Evolutionary conservation across 2,113 vertebrate genomes (phyloP).

Genomic region (Nothoprocta pentlandii): DNA sequence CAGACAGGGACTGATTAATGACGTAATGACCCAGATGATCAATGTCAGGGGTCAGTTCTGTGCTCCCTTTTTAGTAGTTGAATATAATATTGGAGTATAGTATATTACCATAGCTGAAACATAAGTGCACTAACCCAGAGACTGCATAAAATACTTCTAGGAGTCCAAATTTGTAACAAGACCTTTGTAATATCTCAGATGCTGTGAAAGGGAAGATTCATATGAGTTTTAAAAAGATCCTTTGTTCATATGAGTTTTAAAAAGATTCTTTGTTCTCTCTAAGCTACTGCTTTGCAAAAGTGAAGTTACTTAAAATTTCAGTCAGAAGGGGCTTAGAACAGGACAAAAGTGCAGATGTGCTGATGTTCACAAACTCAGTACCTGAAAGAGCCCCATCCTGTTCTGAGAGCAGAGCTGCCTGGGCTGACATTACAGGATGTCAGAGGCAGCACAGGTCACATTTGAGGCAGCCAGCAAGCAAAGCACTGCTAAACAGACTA

Average conservation of each 20-base stretch:
- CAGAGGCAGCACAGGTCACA: not conserved
- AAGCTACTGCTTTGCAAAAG: not conserved
- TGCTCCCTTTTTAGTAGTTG: not conserved
- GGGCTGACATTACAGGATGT: not conserved
- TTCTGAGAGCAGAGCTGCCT: not conserved
- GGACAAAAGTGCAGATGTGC: not conserved
- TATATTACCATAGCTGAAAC: not conserved
- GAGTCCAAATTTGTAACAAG: not conserved
- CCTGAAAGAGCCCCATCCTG: not conserved
- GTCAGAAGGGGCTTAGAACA: not conserved
- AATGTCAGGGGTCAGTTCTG: not conserved
- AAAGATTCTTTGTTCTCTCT: not conserved
- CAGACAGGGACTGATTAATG: not conserved
- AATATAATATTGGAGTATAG: not conserved
- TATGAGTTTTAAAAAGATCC: not conserved
- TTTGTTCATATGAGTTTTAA: not conserved
- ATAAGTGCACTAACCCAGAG: not conserved
- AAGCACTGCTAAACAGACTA: not conserved
- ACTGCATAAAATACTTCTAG: not conserved
- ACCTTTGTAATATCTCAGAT: not conserved
- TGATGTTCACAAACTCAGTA: not conserved
- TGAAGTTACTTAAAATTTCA: not conserved
- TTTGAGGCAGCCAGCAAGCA: not conserved
- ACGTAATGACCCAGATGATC: rapidly evolving
- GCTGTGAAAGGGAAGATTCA: not conserved